phyloP scores from a whole-genome alignment of 2,797 vertebrate species.

The Vespertilio murinus region DNA sequence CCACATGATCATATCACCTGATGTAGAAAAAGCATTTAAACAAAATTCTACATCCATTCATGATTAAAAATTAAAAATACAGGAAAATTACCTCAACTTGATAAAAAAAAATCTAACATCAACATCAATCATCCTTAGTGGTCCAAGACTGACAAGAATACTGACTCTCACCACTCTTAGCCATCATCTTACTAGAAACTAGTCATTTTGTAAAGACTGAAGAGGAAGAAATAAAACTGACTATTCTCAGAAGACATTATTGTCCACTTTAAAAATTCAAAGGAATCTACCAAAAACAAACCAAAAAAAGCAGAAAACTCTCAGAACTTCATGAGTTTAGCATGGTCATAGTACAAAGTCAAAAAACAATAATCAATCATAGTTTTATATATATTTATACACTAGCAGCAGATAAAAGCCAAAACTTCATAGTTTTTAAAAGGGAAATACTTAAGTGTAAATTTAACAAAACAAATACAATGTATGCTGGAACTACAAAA shows the following conservation, averaged over 20 bases:
- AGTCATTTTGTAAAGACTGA: neutral
- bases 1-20: neutral
- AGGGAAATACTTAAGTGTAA: neutral
- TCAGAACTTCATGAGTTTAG: slow-evolving; percentile 36
- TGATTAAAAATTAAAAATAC: slow-evolving; percentile 3
- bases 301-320: neutral
- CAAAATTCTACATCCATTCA: slow-evolving; percentile 42
- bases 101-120: neutral
- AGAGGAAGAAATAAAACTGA: slow-evolving; percentile 36
- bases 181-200: neutral
- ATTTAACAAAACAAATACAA: slow-evolving; percentile 10
- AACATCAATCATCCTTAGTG: neutral
- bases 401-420: neutral
- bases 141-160: neutral
- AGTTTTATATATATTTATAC: neutral
- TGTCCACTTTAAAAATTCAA: slow-evolving; percentile 43
- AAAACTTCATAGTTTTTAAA: neutral
- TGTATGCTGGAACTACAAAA: neutral
- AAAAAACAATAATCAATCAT: slow-evolving; percentile 22
- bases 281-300: slow-evolving; percentile 22
- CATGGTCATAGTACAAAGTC: slow-evolving; percentile 15
- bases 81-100: slow-evolving; percentile 21
- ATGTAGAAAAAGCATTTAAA: slow-evolving; percentile 27
- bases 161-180: neutral
- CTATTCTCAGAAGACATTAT: neutral